A percentile compares a stretch with the other conserved stretches of the same genome.
Evolutionary conservation across 2,797 vertebrate species (phyloP).

Genomic region (Tolypeutes matacus): DNA sequence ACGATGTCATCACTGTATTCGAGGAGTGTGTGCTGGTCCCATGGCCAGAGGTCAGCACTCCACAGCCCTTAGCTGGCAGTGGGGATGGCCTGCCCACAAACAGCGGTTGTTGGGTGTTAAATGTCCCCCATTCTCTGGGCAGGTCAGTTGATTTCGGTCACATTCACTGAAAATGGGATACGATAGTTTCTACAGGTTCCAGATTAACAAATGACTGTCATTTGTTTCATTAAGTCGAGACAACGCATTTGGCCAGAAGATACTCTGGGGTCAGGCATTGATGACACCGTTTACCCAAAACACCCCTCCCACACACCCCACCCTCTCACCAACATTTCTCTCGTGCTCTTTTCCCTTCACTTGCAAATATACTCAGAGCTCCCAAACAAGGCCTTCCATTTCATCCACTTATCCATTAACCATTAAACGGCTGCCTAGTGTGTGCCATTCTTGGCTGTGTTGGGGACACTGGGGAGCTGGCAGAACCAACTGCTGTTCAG

Average conservation of each 20-base stretch:
- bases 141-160: not conserved
- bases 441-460: too few relatives aligned
- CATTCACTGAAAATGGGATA: not conserved
- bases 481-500: not conserved
- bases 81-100: not conserved
- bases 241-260: not conserved
- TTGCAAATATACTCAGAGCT: not conserved
- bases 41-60: too few relatives aligned
- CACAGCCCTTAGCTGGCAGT: too few relatives aligned
- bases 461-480: not conserved
- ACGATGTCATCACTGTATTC: not conserved
- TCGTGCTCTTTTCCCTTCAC: not conserved
- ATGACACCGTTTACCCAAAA: fast-evolving
- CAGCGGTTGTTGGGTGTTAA: not conserved
- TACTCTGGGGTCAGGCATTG: too few relatives aligned
- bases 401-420: not conserved
- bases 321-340: not conserved
- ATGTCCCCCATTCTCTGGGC: too few relatives aligned
- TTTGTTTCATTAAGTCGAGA: not conserved
- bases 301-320: too few relatives aligned
- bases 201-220: not conserved
- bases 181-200: not conserved
- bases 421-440: not conserved
- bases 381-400: not conserved
- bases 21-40: not conserved